Evolutionary conservation across 2,113 vertebrate genomes (phyloP).

Genomic region (Coreoperca whiteheadi): DNA sequence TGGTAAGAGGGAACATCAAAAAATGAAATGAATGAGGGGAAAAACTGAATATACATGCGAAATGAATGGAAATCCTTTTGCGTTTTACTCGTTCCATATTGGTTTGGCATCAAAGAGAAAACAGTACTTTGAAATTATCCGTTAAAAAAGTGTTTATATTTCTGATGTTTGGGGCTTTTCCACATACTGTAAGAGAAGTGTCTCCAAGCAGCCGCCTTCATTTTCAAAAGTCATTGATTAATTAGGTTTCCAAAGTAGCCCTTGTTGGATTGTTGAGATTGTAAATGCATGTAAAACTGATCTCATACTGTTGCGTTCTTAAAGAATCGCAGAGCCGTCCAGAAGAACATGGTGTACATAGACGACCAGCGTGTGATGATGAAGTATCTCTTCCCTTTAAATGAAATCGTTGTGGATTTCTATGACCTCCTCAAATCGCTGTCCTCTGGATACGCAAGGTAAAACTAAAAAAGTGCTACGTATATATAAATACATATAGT

Average conservation of each 20-base stretch:
- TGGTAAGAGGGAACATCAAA: constrained; percentile 84
- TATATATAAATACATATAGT: background rate
- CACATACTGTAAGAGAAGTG: background rate
- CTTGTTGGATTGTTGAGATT: background rate
- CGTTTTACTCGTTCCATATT: background rate
- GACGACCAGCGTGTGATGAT: constrained; percentile 94
- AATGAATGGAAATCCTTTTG: too few species aligned
- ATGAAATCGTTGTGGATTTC: constrained; percentile 98
- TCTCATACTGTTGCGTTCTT: background rate
- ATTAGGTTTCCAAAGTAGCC: background rate
- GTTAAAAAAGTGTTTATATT: too few species aligned
- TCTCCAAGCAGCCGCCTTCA: background rate
- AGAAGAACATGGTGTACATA: constrained; percentile 94
- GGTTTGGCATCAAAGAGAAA: background rate
- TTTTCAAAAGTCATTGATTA: background rate
- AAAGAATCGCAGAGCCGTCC: constrained; percentile 90
- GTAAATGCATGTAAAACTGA: background rate
- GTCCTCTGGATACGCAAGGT: constrained; percentile 98
- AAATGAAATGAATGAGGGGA: background rate
- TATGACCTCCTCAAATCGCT: constrained; percentile 95
- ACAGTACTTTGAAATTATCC: too few species aligned
- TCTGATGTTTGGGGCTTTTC: background rate
- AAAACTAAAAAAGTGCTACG: constrained; percentile 40
- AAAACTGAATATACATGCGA: too few species aligned
- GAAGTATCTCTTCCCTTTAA: constrained; percentile 94